Base-by-base conservation (phyloP, 2,888 invertebrate species). In the Clepsis dumicolana region DNA sequence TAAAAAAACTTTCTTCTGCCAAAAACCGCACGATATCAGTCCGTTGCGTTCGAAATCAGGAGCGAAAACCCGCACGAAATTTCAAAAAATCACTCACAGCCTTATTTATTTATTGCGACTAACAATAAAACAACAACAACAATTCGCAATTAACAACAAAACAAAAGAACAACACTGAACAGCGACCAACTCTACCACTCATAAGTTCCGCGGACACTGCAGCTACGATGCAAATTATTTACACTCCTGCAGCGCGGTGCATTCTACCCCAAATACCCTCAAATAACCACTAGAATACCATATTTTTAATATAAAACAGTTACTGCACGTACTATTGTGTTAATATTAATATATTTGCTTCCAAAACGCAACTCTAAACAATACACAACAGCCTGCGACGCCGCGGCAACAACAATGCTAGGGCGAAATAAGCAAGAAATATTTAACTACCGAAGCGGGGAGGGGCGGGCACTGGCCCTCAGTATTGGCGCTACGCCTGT, bases 371-470 rank as follows among this genome's bases (percentile, higher is more conserved):
- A 86, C 78, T 88, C 90, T 89, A 93, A 93, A 93, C 93, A 93
- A 90, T 88, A 90, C 91, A 92, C 92, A 93, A 93, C 93, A 93
- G 90, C 80, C 90, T 84, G 82, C 88, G 84, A 82, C 90, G 92
- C 88, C 83, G 88, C 93, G 88, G 89, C 85, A 91, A 93, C 94
- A 94, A 94, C 94, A 94, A 94, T 94, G 94, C 94, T 93, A 86
- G 86, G 88, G 90, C 93, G 94, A 93, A 93, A 94, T 92, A 94
- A 94, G 94, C 94, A 94, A 94, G 94, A 93, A 94, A 94, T 94
- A 94, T 94, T 94, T 94, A 94, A 94, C 94, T 93, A 93, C 92
- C 90, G 84, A 79, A 73, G 90, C 81, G 90, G 92, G 90, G 89
- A 81, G 88, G 92, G 93, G 92, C 88, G 90, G 87, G 85, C 84